Percentiles rank a stretch among this genome's conserved stretches.
Conservation (phyloP, 2,888 invertebrate species). For the Brassicogethes aeneus region DNA sequence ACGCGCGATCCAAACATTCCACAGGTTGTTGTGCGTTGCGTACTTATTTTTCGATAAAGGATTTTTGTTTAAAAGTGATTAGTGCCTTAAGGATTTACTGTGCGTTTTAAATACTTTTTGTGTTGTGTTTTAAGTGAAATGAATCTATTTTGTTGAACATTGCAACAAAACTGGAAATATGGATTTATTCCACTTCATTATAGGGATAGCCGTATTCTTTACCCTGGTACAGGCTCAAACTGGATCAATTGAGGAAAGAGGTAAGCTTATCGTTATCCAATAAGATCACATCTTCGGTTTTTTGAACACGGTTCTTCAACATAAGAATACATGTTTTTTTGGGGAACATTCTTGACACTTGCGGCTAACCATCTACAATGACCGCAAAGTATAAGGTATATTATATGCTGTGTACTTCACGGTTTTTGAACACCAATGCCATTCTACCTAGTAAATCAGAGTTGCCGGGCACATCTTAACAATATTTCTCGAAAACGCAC, state of each 20-base stretch:
- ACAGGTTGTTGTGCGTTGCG: slow-evolving; percentile 20
- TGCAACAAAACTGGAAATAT: slow-evolving; percentile 7
- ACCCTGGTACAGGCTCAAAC: slow-evolving; percentile 7
- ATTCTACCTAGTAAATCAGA: slow-evolving; percentile 9
- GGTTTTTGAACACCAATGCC: slow-evolving; percentile 28
- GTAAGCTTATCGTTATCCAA: slow-evolving; percentile 21
- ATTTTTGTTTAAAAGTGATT: slow-evolving; percentile 1
- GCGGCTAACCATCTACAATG: slow-evolving; percentile 28
- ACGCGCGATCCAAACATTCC: slow-evolving; percentile 9
- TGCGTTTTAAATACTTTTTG: not conserved
- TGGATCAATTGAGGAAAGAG: slow-evolving; percentile 28
- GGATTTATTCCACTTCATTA: slow-evolving; percentile 12
- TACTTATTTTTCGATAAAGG: slow-evolving; percentile 3
- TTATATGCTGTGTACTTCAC: slow-evolving; percentile 30
- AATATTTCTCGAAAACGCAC: not conserved
- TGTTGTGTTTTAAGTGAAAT: slow-evolving; percentile 7
- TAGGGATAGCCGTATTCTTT: slow-evolving; percentile 12
- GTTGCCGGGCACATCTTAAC: not conserved
- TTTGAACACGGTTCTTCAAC: not conserved
- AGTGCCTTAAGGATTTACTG: not conserved
- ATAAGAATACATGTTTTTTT: slow-evolving; percentile 11
- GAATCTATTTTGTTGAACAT: slow-evolving; percentile 10
- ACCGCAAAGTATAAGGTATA: slow-evolving; percentile 25
- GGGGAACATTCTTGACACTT: slow-evolving; percentile 24
- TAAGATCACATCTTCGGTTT: not conserved